Conservation (phyloP, 1,140 invertebrate species). For the Calycopis cecrops region DNA sequence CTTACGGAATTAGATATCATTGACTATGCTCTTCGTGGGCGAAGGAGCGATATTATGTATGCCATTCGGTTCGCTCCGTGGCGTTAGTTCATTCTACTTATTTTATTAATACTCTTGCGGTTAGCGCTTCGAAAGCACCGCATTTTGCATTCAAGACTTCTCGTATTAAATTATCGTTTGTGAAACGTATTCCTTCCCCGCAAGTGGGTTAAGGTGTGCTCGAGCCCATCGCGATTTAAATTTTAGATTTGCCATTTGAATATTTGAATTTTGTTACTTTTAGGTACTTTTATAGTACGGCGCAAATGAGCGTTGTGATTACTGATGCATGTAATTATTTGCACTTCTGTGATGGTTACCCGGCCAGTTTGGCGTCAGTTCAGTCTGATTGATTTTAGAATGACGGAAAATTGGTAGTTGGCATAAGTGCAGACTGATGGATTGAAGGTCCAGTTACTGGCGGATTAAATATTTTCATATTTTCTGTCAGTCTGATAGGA, state of each 20-base stretch:
- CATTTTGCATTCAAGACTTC: conserved; percentile 11
- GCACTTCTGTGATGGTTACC: too few relatives aligned
- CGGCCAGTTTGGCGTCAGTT: too few relatives aligned
- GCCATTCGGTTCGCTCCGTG: conserved; percentile 18
- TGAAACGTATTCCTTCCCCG: conserved; percentile 7
- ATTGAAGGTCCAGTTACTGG: too few relatives aligned
- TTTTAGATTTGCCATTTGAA: not conserved
- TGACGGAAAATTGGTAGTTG: too few relatives aligned
- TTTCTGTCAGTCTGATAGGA: too few relatives aligned
- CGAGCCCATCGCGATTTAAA: conserved; percentile 3
- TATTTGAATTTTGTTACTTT: not conserved
- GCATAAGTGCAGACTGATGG: too few relatives aligned
- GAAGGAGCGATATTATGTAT: conserved; percentile 27
- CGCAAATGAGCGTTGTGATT: too few relatives aligned
- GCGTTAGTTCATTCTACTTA: conserved; percentile 24
- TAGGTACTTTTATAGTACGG: too few relatives aligned
- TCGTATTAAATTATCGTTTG: conserved; percentile 13
- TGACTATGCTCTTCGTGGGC: conserved; percentile 21
- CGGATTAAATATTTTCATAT: too few relatives aligned
- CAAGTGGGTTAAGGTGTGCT: conserved; percentile 3
- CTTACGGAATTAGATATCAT: conserved; percentile 39
- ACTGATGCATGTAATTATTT: too few relatives aligned
- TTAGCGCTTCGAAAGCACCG: conserved; percentile 22
- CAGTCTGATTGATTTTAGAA: too few relatives aligned
- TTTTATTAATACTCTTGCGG: conserved; percentile 33